A percentile compares a stretch with the other conserved stretches of the same genome.
phyloP scores from a whole-genome alignment of 2,113 vertebrate genomes.

The Shinisaurus crocodilurus region DNA sequence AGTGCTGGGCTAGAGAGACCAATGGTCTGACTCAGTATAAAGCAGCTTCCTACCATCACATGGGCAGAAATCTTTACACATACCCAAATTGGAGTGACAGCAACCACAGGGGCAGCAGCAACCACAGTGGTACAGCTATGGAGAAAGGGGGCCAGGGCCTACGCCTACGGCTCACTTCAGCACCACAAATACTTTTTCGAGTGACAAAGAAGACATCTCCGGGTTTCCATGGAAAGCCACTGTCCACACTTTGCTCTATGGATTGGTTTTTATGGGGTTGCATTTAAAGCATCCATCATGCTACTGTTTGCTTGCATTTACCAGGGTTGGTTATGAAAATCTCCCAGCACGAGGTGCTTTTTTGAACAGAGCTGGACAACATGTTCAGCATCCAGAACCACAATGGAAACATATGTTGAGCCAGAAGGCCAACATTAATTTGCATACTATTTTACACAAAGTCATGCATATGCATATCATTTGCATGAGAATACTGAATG shows the following conservation, averaged over 20 bases:
- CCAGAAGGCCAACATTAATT: not conserved
- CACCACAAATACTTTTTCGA: not conserved
- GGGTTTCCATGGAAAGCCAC: not conserved
- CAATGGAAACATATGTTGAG: not conserved
- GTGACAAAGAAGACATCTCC: not conserved
- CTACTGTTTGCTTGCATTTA: not conserved
- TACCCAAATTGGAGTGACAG: not conserved
- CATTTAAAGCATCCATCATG: not conserved
- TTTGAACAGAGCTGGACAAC: not conserved
- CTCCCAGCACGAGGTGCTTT: not conserved
- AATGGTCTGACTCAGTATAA: no score
- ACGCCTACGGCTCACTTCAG: not conserved
- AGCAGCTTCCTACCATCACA: no score
- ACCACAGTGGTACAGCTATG: not conserved
- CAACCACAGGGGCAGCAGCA: not conserved
- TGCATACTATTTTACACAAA: not conserved
- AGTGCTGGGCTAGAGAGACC: no score
- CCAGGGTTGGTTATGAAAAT: not conserved
- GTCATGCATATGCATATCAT: not conserved
- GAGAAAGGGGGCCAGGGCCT: not conserved
- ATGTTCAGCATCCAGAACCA: slow-evolving; percentile 1
- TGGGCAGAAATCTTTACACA: not conserved
- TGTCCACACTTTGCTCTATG: not conserved
- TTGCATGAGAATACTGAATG: not conserved
- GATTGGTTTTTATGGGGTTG: not conserved